Evolutionary conservation across 2,797 vertebrate genomes (phyloP).

Genomic region (Ibycter americanus): DNA sequence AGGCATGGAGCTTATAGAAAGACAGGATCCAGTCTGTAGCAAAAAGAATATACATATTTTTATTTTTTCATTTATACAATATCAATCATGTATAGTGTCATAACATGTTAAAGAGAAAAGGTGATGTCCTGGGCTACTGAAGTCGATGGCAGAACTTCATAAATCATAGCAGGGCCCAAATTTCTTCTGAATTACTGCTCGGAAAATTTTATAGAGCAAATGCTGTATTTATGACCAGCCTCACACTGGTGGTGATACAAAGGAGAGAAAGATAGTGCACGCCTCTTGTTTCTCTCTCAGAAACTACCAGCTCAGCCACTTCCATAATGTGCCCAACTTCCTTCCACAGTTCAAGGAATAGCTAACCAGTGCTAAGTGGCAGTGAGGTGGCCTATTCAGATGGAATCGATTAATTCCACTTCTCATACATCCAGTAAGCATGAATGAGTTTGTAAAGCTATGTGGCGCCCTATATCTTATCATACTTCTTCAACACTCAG

Average conservation of each 20-base stretch:
- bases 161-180: background rate
- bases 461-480: background rate
- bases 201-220: background rate
- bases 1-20: background rate
- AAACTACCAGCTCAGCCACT: background rate
- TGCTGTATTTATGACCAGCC: background rate
- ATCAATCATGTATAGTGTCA: background rate
- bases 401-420: background rate
- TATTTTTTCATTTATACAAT: background rate
- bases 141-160: background rate
- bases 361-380: background rate
- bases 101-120: background rate
- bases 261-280: background rate
- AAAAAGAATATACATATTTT: background rate
- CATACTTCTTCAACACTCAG: background rate
- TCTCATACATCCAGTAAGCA: background rate
- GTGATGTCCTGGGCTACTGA: background rate
- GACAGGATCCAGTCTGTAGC: background rate
- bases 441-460: background rate
- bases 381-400: background rate
- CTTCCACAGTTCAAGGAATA: background rate
- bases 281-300: background rate
- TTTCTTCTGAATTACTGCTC: background rate
- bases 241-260: background rate
- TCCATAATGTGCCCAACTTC: background rate